Evolutionary conservation across 30 jellyfish, hydroid and myxozoan genomes (phyloP), one percentile per base, ranked within the genome.

Genomic region (Hydra vulgaris): DNA sequence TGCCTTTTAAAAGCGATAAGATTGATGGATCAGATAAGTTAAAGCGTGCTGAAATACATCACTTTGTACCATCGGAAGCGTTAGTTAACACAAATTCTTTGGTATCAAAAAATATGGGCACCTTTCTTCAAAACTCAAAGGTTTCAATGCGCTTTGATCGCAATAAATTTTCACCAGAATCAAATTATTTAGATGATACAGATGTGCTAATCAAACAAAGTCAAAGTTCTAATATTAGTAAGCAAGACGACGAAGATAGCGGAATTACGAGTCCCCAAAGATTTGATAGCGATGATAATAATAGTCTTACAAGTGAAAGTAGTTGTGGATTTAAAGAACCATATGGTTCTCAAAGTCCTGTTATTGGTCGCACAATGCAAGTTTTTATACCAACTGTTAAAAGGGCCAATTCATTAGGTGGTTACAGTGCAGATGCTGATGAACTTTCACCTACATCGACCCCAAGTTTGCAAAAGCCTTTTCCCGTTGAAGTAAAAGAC

Each of bases 301-400:
- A 77, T 1, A 87, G 96, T 25, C 23, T 82, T 21, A 80, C 95
- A 21, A 94, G 99, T 71, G 98, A 85, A 66, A 87, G 96, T 55
- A 40, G 84, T 15, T 86, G 96, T 77, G 88, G 99, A 73, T 89
- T 96, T 7, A 94, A 94, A 53, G 99, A 84, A 72, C 84, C 96
- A 21, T 69, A 87, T 19, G 99, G 87, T 69, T 94, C 99, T 4
- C 79, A 84, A 25, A 94, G 99, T 77, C 99, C 99, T 15, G 75
- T 80, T 0, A 52, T 87, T n/a, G 74, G 74, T 54, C 95, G 99
- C 22, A 70, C 86, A 23, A 70, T 86, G 54, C 85, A 56, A 25
- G 68, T 66, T 22, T 70, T 79, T 0, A 17, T 53, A 15, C 85
- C 85, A 23, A 68, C 26, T 20, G 16, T n/a, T 4, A 17, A 84